phyloP scores from a whole-genome alignment of 2,888 invertebrate species.

The Parasteatoda lunata region DNA sequence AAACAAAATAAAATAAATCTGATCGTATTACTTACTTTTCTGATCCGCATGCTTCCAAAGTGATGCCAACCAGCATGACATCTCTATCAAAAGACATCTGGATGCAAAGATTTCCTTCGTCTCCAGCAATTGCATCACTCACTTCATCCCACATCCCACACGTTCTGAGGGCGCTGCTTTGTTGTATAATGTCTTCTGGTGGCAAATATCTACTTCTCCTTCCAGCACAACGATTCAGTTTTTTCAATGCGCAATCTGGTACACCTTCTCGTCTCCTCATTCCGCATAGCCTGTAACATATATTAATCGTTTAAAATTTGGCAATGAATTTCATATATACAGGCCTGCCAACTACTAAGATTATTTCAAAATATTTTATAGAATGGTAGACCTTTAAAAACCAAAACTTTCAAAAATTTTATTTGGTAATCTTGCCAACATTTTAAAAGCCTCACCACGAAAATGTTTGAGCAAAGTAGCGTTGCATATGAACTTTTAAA shows the following conservation, averaged over 20 bases:
- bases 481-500: too few relatives aligned
- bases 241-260: not conserved
- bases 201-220: slow-evolving; percentile 9
- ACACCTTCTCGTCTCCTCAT: slow-evolving; percentile 18
- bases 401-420: too few relatives aligned
- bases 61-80: slow-evolving; percentile 28
- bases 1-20: too few relatives aligned
- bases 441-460: too few relatives aligned
- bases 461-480: too few relatives aligned
- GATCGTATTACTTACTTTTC: slow-evolving; percentile 14
- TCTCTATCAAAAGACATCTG: slow-evolving; percentile 42
- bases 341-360: too few relatives aligned
- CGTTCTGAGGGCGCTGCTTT: slow-evolving; percentile 6
- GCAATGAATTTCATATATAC: too few relatives aligned
- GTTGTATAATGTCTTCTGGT: slow-evolving; percentile 27
- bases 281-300: not conserved
- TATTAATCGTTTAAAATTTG: too few relatives aligned
- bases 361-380: too few relatives aligned
- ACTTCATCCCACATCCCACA: slow-evolving; percentile 27
- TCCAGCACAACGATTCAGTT: slow-evolving; percentile 10
- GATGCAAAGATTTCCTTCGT: slow-evolving; percentile 20
- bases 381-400: too few relatives aligned
- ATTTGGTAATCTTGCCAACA: too few relatives aligned
- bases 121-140: not conserved
- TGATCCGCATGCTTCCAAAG: slow-evolving; percentile 18